Base-by-base conservation (phyloP, 2,888 invertebrate species). In the Tineola bisselliella region DNA sequence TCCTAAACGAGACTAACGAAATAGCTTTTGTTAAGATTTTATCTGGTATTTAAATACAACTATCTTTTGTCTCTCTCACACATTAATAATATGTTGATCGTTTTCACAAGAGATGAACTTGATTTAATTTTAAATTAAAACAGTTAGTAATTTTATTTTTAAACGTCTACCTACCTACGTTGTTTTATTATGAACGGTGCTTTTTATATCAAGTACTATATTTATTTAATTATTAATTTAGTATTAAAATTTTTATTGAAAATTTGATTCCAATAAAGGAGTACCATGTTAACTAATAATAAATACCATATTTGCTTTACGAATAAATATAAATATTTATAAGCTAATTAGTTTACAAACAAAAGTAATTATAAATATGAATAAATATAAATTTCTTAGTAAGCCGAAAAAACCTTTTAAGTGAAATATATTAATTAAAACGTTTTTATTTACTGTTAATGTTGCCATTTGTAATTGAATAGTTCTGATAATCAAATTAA, bases 11-110 rank as follows among this genome's bases (percentile, higher is more conserved):
- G 84, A 81, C 81, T 80, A 77, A 83, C 84, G 83, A 82, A 86
- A 84, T 84, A 81, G 81, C 82, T 77, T 86, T 86, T 86, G 84
- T 84, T 81, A 77, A 86, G 86, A 86, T 86, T 84, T 83, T 84
- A 86, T 86, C 86, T 84, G 74, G 71, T 79, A 77, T 81, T 84
- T 86, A 86, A 86, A 84, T 84, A 84, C 82, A 79, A 77, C 18
- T 77, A 81, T 81, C 15, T 76, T 72, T 70, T 78, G 75, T 77
- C 79, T 79, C 77, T 71, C 74, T 78, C 74, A 70, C 74, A 80
- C 80, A 76, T 71, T 25, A 15, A 18, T 38, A 48, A 48, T 48
- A 48, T 48, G 48, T 48, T 48, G 48, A 48, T 48, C 48, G 17
- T 48, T 13, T 48, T 17, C 48, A 48, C 17, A 48, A 17, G 13